Evolutionary conservation across 2,888 invertebrate species (phyloP).

Genomic region (Cephalotes varians): DNA sequence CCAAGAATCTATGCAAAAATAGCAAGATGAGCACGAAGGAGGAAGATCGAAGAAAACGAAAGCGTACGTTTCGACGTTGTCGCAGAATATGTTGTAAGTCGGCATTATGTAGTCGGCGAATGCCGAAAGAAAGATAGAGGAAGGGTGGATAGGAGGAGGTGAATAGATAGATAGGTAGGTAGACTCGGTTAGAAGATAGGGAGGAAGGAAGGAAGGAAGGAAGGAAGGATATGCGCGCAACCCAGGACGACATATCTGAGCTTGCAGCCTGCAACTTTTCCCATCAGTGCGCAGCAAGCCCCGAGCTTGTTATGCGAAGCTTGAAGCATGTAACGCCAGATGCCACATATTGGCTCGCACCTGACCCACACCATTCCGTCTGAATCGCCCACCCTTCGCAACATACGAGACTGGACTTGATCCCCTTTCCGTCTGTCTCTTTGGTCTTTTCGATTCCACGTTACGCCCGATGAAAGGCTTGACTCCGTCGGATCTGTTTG

Average conservation of each 20-base stretch:
- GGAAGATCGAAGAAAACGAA: not conserved
- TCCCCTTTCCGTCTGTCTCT: constrained; percentile 31
- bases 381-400: constrained; percentile 35
- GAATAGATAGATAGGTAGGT: constrained; percentile 24
- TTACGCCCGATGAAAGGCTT: constrained; percentile 19
- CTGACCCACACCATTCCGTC: constrained; percentile 71
- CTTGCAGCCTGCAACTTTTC: constrained; percentile 84
- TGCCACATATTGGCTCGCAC: constrained; percentile 83
- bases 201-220: constrained; percentile 52
- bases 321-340: constrained; percentile 85
- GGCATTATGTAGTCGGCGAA: constrained; percentile 74
- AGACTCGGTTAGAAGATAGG: constrained; percentile 53
- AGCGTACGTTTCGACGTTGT: constrained; percentile 61
- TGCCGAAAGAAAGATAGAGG: constrained; percentile 35
- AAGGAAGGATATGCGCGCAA: constrained; percentile 64
- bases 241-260: constrained; percentile 76
- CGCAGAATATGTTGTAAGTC: constrained; percentile 69
- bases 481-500: not conserved
- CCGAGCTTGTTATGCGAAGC: constrained; percentile 85
- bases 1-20: not conserved
- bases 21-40: not conserved
- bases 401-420: constrained; percentile 43
- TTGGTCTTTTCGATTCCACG: constrained; percentile 15
- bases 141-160: constrained; percentile 52
- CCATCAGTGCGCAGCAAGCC: constrained; percentile 83